These are phyloP conservation scores for Euplexia lucipara DNA, from an alignment of 2,888 invertebrate genomes.

Conservation along the genomic window DNA sequence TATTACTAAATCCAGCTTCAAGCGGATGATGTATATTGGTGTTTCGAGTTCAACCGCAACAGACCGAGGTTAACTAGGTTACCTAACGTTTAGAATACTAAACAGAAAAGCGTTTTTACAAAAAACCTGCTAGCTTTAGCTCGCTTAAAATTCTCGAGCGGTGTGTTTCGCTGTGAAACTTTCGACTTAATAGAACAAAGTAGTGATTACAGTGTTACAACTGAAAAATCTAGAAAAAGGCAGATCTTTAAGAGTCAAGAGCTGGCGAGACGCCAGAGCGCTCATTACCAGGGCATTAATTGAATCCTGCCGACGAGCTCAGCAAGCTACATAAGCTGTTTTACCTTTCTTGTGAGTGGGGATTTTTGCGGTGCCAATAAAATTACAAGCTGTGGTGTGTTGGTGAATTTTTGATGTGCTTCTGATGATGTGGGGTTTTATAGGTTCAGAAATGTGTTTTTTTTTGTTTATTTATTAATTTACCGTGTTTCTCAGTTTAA, in stretches of 20 bases:
- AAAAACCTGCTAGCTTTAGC: constrained; percentile 21
- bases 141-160: constrained; percentile 49
- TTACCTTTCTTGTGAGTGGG: constrained; percentile 23
- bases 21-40: constrained; percentile 50
- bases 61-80: constrained; percentile 45
- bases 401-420: constrained; percentile 12
- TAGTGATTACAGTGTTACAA: constrained; percentile 56
- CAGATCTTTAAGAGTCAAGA: constrained; percentile 51
- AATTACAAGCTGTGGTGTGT: constrained; percentile 20
- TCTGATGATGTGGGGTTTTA: neutral
- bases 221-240: constrained; percentile 48
- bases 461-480: neutral
- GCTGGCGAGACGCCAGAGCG: constrained; percentile 59
- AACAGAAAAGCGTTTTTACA: constrained; percentile 36
- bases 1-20: constrained; percentile 41
- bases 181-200: constrained; percentile 57
- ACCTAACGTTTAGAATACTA: constrained; percentile 54
- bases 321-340: constrained; percentile 49
- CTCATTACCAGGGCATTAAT: constrained; percentile 68
- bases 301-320: constrained; percentile 63
- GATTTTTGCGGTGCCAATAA: constrained; percentile 36
- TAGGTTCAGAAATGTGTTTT: neutral
- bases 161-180: constrained; percentile 47
- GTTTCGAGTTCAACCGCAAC: constrained; percentile 41
- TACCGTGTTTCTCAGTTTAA: too few relatives aligned